These are phyloP conservation scores for Gila robusta DNA, from an alignment of 2,797 vertebrate genomes.

Conservation along the genomic window DNA sequence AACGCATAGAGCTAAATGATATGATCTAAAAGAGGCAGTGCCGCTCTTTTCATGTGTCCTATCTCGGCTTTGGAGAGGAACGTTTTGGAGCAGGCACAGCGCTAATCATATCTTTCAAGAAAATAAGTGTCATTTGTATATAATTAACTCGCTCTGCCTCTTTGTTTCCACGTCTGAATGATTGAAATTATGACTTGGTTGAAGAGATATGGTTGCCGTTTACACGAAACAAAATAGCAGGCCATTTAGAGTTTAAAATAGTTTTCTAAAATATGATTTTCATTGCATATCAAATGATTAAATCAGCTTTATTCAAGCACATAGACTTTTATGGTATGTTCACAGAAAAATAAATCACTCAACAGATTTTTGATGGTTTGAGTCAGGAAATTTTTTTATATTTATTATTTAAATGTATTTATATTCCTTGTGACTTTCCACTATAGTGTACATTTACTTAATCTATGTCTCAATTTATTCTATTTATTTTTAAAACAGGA, in stretches of 20 bases:
- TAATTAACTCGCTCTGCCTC: conserved; percentile 32
- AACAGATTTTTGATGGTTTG: background rate
- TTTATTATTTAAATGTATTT: background rate
- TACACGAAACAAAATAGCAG: background rate
- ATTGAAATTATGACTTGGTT: conserved; percentile 23
- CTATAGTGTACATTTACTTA: background rate
- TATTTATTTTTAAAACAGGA: background rate
- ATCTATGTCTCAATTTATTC: background rate
- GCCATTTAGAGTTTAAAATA: background rate
- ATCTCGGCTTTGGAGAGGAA: conserved; percentile 28
- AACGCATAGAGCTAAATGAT: conserved; percentile 67
- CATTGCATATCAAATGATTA: background rate
- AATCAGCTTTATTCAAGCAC: background rate
- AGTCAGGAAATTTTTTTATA: background rate
- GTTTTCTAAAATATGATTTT: conserved; percentile 13
- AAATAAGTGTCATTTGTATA: conserved; percentile 37
- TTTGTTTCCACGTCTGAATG: conserved; percentile 9
- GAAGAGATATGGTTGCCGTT: conserved; percentile 1
- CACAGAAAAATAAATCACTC: background rate
- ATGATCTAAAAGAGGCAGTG: conserved; percentile 70
- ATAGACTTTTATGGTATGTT: background rate
- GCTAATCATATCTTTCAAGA: conserved; percentile 48
- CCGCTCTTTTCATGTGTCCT: conserved; percentile 62
- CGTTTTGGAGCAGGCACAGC: conserved; percentile 34
- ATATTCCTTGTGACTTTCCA: background rate